Percentiles rank a stretch among this genome's conserved stretches.
Evolutionary conservation across 2,888 invertebrate species (phyloP).

Genomic region (Sisyra terminalis): DNA sequence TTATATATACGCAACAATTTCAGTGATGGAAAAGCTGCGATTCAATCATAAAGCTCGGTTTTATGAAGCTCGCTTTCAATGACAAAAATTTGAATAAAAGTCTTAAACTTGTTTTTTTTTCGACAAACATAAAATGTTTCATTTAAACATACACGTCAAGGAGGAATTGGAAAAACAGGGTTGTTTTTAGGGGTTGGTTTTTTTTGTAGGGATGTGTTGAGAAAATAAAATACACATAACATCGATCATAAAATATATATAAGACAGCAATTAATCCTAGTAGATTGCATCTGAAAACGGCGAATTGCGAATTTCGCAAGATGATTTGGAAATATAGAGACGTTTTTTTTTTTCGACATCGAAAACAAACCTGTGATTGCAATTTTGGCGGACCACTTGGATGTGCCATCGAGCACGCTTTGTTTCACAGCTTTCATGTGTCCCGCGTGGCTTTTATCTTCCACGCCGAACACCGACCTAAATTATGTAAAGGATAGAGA

Average conservation of each 20-base stretch:
- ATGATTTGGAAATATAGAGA: neutral
- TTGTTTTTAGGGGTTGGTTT: neutral
- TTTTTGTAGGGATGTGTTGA: neutral
- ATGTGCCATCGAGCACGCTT: conserved; percentile 96
- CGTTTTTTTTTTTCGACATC: neutral
- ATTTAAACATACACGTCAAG: no score
- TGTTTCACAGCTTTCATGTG: conserved; percentile 98
- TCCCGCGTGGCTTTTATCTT: conserved; percentile 82
- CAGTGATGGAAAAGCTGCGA: no score
- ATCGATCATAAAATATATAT: neutral
- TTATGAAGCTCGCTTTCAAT: no score
- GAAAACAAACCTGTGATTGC: conserved; percentile 95
- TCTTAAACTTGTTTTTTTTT: no score
- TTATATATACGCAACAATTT: no score
- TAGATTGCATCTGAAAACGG: neutral
- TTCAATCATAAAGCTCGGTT: no score
- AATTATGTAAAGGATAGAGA: conserved; percentile 9
- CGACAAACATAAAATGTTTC: no score
- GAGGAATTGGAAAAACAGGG: neutral
- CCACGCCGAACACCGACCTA: conserved; percentile 94
- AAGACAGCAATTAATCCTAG: neutral
- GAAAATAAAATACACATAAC: neutral
- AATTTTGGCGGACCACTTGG: conserved; percentile 99
- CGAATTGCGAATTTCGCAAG: neutral
- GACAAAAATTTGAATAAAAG: no score